Base-by-base conservation (phyloP, 2,888 invertebrate genomes). In the Branchellion lobata region DNA sequence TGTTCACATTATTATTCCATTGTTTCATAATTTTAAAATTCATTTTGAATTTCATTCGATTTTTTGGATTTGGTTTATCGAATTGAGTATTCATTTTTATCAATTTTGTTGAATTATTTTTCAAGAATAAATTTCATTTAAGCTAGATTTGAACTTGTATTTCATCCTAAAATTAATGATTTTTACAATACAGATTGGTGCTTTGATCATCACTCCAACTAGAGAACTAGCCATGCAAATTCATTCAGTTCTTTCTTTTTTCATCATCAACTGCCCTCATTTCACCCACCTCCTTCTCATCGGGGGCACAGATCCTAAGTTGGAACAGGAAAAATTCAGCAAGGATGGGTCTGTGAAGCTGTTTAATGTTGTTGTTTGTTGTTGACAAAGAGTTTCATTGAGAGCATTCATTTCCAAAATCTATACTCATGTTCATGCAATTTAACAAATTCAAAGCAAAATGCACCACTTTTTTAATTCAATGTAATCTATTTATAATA, bases 171-270 rank as follows among this genome's bases (percentile, higher is more conserved):
- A n/a, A n/a, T n/a, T n/a, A n/a, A n/a, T n/a, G n/a, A n/a, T n/a
- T n/a, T n/a, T n/a, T 14, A 40, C 5, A 5, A 57, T 81, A 29
- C 83, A 89, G 88, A 90, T 97, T 79, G 95, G 94, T 53, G 94
- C 93, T 0, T 89, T 99, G 21, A 91, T 99, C 75, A 91, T 99
- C 84, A 95, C 96, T 0, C 99, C 99, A 0, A 98, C 98, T 0
- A 90, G 98, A 85, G 99, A 99, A 88, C 88, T 99, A 51, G 97
- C 98, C 0, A 89, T 91, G 33, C 99, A 99, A 87, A 97, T 94
- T 82, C 91, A 91, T 84, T 92, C 86, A 74, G 89, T 90, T 3
- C 82, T 88, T 11, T 74, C 82, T 3, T 79, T 81, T 24, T 88
- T 88, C 82, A 79, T 86, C 21, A 82, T 84, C 77, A 79, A 85